Percentiles rank a stretch among this genome's conserved stretches.
These are phyloP conservation scores for Plebejus melissa DNA, from an alignment of 2,888 invertebrate species.

Conservation along the genomic window DNA sequence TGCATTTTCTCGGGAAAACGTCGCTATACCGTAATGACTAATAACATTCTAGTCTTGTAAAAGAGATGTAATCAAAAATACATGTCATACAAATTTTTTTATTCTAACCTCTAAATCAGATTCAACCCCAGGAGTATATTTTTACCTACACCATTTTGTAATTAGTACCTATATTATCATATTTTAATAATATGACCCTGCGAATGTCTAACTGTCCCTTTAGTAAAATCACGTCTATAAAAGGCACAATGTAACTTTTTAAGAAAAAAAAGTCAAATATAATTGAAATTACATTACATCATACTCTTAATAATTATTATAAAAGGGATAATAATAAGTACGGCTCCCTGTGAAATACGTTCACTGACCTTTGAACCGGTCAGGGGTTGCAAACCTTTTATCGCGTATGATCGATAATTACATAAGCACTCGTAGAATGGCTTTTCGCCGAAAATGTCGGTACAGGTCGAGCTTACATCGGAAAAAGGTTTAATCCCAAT, in stretches of 20 bases:
- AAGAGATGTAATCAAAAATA: too few relatives aligned
- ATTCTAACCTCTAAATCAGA: too few relatives aligned
- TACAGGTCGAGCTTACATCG: neutral
- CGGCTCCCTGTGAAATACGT: neutral
- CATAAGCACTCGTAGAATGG: constrained; percentile 11
- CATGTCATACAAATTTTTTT: too few relatives aligned
- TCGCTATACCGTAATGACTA: too few relatives aligned
- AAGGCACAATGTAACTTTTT: neutral
- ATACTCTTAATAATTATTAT: neutral
- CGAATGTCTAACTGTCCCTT: too few relatives aligned
- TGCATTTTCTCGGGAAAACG: too few relatives aligned
- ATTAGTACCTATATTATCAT: too few relatives aligned
- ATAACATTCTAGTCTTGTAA: too few relatives aligned
- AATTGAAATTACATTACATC: neutral
- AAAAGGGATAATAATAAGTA: neutral
- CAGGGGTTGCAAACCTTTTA: constrained; percentile 8
- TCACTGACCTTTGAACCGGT: constrained; percentile 1
- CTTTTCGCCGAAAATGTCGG: neutral
- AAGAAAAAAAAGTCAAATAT: neutral
- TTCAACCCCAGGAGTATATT: too few relatives aligned
- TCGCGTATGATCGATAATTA: constrained; percentile 12
- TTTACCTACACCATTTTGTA: too few relatives aligned
- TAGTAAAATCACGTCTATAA: too few relatives aligned
- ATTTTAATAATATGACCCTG: too few relatives aligned
- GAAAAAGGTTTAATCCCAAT: constrained; percentile 6